Percentiles rank a stretch among this genome's conserved stretches.
Conservation (phyloP, 23 tunicate species). For the Halocynthia roretzi region DNA sequence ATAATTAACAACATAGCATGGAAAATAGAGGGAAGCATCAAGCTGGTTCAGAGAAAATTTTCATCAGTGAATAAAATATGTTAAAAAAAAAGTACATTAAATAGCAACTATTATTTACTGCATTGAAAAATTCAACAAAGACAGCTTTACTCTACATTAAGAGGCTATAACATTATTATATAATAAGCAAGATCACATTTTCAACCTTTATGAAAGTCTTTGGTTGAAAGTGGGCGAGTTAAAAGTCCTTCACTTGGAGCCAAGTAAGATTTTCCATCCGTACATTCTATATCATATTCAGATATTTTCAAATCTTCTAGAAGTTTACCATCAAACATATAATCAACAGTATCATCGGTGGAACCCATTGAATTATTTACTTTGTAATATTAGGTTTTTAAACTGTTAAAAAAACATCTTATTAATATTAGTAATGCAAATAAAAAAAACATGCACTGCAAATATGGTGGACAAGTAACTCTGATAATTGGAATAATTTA, state of each 20-base stretch:
- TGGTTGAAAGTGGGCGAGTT: conserved; percentile 57
- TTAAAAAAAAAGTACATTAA: too few relatives aligned
- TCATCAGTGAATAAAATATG: too few relatives aligned
- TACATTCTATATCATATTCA: conserved; percentile 43
- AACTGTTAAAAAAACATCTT: too few relatives aligned
- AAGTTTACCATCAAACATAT: conserved; percentile 48
- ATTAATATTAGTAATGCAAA: too few relatives aligned
- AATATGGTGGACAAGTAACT: too few relatives aligned
- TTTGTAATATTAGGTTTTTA: background rate
- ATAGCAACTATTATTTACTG: too few relatives aligned
- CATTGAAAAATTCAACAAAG: background rate
- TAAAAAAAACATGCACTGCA: too few relatives aligned
- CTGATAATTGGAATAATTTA: too few relatives aligned
- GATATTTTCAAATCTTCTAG: conserved; percentile 43
- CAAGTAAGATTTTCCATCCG: conserved; percentile 22
- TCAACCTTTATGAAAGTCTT: conserved; percentile 67
- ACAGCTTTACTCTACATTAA: background rate
- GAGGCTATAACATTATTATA: background rate
- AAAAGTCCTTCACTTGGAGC: conserved; percentile 44
- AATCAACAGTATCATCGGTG: conserved; percentile 8
- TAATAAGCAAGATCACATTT: background rate
- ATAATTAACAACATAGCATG: background rate
- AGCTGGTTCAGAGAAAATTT: too few relatives aligned
- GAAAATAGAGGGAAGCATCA: background rate
- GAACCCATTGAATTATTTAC: background rate